Evolutionary conservation across 2,888 invertebrate genomes (phyloP).

Genomic region (Cerceris ruficornis): DNA sequence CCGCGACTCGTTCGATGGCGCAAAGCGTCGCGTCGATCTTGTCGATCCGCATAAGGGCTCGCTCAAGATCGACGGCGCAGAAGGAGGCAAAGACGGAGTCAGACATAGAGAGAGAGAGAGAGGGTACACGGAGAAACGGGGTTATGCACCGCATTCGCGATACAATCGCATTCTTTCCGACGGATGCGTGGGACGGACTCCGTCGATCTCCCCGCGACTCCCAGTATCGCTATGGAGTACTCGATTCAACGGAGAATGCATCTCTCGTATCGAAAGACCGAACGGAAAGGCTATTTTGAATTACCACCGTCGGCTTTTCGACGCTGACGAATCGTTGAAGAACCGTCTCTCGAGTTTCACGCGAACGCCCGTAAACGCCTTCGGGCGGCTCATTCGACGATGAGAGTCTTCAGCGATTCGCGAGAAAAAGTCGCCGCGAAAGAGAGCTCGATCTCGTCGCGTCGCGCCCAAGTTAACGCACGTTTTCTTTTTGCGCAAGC

Average conservation of each 20-base stretch:
- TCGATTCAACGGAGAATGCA: neutral
- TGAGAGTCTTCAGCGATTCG: no score
- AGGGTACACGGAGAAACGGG: neutral
- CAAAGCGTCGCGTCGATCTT: no score
- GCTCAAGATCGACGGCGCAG: no score
- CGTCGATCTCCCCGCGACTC: neutral
- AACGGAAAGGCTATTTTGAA: neutral
- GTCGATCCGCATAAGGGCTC: no score
- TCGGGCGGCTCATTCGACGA: no score
- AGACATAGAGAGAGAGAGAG: neutral
- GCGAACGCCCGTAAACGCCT: no score
- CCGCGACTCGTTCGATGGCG: no score
- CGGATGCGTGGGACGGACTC: neutral
- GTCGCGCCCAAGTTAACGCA: neutral
- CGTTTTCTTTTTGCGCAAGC: conserved; percentile 65
- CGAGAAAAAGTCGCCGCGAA: neutral
- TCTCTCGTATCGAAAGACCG: neutral
- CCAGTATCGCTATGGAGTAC: neutral
- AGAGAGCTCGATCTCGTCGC: neutral
- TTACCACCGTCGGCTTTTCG: neutral
- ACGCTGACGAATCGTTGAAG: no score
- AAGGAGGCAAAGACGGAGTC: no score
- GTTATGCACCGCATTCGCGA: conserved; percentile 2
- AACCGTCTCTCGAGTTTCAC: no score
- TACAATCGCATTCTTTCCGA: neutral